These are phyloP conservation scores for Eremophila alpestris DNA, from an alignment of 2,797 vertebrate species.

Conservation along the genomic window DNA sequence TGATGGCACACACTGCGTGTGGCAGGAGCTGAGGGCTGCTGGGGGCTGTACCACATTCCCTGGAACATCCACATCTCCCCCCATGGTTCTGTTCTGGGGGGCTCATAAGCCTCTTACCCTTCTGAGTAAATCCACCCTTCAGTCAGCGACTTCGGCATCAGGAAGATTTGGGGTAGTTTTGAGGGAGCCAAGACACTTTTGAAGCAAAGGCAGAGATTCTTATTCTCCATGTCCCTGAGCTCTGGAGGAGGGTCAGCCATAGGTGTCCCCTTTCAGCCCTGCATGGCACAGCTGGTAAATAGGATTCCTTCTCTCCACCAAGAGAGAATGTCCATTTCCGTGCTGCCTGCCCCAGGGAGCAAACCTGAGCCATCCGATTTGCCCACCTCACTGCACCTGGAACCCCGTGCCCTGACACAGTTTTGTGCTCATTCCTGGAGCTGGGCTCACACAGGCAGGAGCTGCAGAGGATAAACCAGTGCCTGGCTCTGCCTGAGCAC, in stretches of 20 bases:
- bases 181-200: neutral
- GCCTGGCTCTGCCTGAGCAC: neutral
- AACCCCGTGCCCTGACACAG: neutral
- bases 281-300: neutral
- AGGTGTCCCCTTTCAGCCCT: neutral
- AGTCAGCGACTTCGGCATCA: neutral
- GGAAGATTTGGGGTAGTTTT: neutral
- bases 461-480: neutral
- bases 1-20: accelerated
- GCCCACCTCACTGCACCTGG: neutral
- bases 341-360: neutral
- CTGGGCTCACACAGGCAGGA: neutral
- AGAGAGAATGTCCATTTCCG: neutral
- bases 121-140: neutral
- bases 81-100: neutral
- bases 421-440: neutral
- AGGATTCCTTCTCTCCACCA: neutral
- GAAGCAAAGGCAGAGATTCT: neutral
- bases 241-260: accelerated
- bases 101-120: neutral
- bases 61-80: accelerated
- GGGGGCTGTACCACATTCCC: neutral
- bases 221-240: neutral
- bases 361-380: conserved; percentile 9
- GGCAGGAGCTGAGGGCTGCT: neutral